Conservation (phyloP, 2,888 invertebrate species). For the Disparrhopalites patrizii region DNA sequence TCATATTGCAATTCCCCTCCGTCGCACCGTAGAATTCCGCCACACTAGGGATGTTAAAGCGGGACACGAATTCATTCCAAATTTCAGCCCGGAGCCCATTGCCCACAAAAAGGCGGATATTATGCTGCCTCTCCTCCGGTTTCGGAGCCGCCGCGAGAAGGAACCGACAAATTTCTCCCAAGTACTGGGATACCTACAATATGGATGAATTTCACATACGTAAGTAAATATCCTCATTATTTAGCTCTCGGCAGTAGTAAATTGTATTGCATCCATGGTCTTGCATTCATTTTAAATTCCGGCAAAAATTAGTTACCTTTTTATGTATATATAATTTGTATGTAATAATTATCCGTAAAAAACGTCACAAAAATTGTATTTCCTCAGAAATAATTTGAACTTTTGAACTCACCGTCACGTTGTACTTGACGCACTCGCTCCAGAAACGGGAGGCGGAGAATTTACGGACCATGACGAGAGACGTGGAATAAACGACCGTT, state of each 20-base stretch:
- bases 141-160: constrained; percentile 69
- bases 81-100: constrained; percentile 91
- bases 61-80: constrained; percentile 80
- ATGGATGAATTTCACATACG: not conserved
- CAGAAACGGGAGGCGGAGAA: constrained; percentile 74
- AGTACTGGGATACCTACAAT: constrained; percentile 23
- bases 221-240: not conserved
- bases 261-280: not conserved
- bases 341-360: too few relatives aligned
- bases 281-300: not conserved
- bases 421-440: constrained; percentile 59
- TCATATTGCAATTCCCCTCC: constrained; percentile 95
- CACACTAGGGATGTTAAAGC: constrained; percentile 78
- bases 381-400: too few relatives aligned
- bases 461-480: constrained; percentile 78
- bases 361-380: too few relatives aligned
- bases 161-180: constrained; percentile 54
- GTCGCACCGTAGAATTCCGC: constrained; percentile 96
- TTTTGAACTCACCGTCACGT: constrained; percentile 76
- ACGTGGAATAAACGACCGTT: constrained; percentile 72
- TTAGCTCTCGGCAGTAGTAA: not conserved
- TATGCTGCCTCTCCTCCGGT: constrained; percentile 67
- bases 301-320: not conserved
- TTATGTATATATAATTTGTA: too few relatives aligned
- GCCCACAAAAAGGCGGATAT: constrained; percentile 74